Percentiles rank a stretch among this genome's conserved stretches.
Conservation (phyloP, 2,888 invertebrate genomes). For the Dynastes hyllus region DNA sequence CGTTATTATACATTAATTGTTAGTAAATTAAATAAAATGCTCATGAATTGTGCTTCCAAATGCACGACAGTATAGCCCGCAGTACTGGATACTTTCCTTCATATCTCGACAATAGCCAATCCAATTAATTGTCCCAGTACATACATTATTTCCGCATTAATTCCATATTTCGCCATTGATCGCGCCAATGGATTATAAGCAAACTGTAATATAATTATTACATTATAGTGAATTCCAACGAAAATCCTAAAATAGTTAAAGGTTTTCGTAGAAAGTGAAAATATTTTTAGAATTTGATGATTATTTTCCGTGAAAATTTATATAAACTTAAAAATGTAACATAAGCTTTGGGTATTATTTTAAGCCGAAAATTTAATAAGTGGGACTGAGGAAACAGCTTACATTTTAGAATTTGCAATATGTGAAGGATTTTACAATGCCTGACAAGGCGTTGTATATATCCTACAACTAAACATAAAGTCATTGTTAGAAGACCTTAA, state of each 20-base stretch:
- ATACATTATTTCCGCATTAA: constrained; percentile 45
- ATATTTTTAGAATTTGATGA: too few species aligned
- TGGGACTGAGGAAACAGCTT: too few species aligned
- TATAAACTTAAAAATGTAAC: too few species aligned
- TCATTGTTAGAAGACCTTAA: too few species aligned
- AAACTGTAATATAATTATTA: constrained; percentile 25
- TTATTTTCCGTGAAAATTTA: too few species aligned
- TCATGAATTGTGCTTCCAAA: constrained; percentile 44
- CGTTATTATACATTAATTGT: constrained; percentile 52
- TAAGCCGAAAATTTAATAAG: too few species aligned
- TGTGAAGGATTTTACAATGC: too few species aligned
- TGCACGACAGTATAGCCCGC: constrained; percentile 14
- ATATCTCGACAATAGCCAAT: constrained; percentile 47
- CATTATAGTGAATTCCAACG: background rate
- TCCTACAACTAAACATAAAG: too few species aligned
- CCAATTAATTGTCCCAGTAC: constrained; percentile 49
- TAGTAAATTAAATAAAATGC: constrained; percentile 50
- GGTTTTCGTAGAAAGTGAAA: too few species aligned
- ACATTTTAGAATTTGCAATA: too few species aligned
- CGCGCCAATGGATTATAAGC: constrained; percentile 8
- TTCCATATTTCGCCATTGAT: constrained; percentile 36
- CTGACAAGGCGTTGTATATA: too few species aligned
- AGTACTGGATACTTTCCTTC: constrained; percentile 27
- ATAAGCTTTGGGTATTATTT: too few species aligned
- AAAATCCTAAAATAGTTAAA: background rate